Evolutionary conservation across 2,797 vertebrate species (phyloP), one percentile per base, ranked within the genome.

Genomic region (Anguilla anguilla): DNA sequence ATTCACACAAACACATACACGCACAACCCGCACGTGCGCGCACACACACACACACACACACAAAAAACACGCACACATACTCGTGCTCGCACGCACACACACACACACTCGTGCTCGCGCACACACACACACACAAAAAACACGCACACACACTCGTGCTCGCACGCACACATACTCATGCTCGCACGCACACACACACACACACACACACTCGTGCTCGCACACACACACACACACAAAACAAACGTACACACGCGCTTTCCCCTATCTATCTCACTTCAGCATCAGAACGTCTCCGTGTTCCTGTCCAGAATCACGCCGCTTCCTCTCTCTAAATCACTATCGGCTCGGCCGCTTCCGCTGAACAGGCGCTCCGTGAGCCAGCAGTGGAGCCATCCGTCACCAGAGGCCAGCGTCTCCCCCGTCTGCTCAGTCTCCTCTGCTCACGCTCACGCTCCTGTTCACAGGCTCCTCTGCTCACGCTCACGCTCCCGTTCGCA

Each of bases 11-110:
- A 11, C 11, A 11, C 67, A 11, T 22, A 67, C 5, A 28, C 22
- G 4, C 64, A 67, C 64, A 67, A 67, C 19, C 6, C 64, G 9
- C 64, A 28, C 25, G 9, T 22, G n/a, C 64, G 13, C 25, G 25
- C 67, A 31, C 67, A 69, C 67, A 72, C 67, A 72, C 67, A 72
- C 67, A 72, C 67, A 72, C n/a, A 72, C 69, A 72, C 69, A 72
- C 69, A 31, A 61, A 61, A 19, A 17, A 13, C 39, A 39, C 39
- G 39, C 10, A 10, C 69, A 10, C 69, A 31, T 31, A 11, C 11
- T 2, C 69, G 3, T 22, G n/a, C 6, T 6, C 22, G 4, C 64
- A 69, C 64, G 6, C 64, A 28, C 64, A 39, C 67, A 72, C 28
- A 72, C n/a, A 72, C 69, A 72, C 69, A 72, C 69, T 1, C 13